Conservation (phyloP, 1,140 invertebrate species). For the Homarus americanus region DNA sequence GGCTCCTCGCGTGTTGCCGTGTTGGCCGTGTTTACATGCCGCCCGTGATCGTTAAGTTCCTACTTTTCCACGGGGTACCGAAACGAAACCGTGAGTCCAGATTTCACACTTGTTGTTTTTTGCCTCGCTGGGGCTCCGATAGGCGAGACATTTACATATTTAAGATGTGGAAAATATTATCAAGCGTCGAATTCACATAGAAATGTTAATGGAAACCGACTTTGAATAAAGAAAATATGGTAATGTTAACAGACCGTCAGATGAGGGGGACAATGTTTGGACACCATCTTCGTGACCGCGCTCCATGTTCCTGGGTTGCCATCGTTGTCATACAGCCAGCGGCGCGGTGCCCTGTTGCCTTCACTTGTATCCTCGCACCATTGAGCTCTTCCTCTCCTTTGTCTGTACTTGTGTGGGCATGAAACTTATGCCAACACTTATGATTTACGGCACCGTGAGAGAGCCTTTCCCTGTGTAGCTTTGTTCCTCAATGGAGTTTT, state of each 20-base stretch:
- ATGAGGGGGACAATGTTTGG: conserved; percentile 9
- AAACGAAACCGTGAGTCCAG: conserved; percentile 21
- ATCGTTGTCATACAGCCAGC: too few relatives aligned
- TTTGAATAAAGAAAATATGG: conserved; percentile 48
- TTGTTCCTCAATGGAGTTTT: too few relatives aligned
- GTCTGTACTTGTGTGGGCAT: conserved; percentile 7
- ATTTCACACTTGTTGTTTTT: conserved; percentile 36
- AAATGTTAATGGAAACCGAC: conserved; percentile 49
- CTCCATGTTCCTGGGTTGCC: conserved; percentile 6
- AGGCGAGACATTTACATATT: not conserved
- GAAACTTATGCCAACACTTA: conserved; percentile 8
- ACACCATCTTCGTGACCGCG: conserved; percentile 20
- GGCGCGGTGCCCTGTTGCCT: not conserved
- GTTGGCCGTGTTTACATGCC: conserved; percentile 15
- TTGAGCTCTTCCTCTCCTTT: conserved; percentile 27
- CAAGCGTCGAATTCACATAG: conserved; percentile 30
- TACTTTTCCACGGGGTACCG: conserved; percentile 3
- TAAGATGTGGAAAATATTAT: not conserved
- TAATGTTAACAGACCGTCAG: conserved; percentile 32
- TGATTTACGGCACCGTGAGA: not conserved
- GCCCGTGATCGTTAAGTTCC: conserved; percentile 18
- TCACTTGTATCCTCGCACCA: not conserved
- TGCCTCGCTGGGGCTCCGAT: not conserved
- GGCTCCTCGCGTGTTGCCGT: conserved; percentile 1
- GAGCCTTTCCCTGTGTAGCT: too few relatives aligned